Evolutionary conservation across 2,113 vertebrate species (phyloP).

Genomic region (Apaloderma vittatum): DNA sequence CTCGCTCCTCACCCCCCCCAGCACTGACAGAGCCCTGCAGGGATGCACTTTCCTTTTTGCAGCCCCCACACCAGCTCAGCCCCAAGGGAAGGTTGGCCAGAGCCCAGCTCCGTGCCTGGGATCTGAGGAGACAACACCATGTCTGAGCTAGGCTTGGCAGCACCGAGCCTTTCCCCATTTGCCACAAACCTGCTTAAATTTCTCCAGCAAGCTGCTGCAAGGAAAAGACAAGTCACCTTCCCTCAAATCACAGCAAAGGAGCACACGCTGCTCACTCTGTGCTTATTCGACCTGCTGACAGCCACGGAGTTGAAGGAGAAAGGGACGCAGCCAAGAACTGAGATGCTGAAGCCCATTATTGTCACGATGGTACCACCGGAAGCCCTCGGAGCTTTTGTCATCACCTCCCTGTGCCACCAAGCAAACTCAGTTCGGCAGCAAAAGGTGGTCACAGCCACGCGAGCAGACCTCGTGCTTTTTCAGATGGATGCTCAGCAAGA

Average conservation of each 20-base stretch:
- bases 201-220: background rate
- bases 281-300: background rate
- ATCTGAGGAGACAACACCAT: fast-evolving
- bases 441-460: background rate
- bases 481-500: background rate
- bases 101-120: background rate
- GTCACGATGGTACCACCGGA: background rate
- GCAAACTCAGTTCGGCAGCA: background rate
- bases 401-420: background rate
- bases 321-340: background rate
- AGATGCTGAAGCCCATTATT: background rate
- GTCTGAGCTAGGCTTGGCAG: background rate
- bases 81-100: background rate
- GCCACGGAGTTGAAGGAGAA: background rate
- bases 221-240: background rate
- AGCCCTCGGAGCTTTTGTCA: background rate
- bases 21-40: fast-evolving
- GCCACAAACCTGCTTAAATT: background rate
- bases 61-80: background rate
- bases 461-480: background rate
- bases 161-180: fast-evolving
- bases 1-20: background rate
- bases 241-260: background rate
- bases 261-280: background rate
- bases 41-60: background rate